Conservation (phyloP, 2,113 vertebrate species). For the Gambusia affinis region DNA sequence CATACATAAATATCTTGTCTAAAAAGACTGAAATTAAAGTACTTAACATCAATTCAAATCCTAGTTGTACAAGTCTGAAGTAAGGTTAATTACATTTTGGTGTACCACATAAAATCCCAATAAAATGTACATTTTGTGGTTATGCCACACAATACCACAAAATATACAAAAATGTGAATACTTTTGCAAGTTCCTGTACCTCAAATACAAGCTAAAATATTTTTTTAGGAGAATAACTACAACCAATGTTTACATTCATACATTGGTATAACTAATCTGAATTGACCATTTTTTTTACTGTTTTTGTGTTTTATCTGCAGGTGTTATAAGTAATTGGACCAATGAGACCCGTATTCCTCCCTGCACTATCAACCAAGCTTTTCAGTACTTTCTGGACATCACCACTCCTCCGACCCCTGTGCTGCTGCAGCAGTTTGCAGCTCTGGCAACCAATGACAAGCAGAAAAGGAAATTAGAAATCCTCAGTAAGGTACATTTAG, state of each 20-base stretch:
- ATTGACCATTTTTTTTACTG: neutral
- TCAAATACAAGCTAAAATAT: neutral
- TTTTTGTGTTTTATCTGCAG: slow-evolving; percentile 68
- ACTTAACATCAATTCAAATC: neutral
- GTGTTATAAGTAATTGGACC: slow-evolving; percentile 97
- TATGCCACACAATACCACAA: no score
- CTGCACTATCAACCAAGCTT: slow-evolving; percentile 95
- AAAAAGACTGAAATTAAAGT: neutral
- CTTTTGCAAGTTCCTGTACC: no score
- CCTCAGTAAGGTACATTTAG: slow-evolving; percentile 90
- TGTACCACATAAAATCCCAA: neutral
- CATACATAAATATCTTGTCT: no score
- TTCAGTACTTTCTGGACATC: slow-evolving; percentile 97
- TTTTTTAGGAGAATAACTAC: neutral
- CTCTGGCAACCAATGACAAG: slow-evolving; percentile 89
- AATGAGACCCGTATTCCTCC: slow-evolving; percentile 90
- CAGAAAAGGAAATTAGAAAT: slow-evolving; percentile 91
- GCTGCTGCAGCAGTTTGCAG: slow-evolving; percentile 93
- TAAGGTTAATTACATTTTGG: neutral
- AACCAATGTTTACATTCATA: neutral
- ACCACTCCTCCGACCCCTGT: slow-evolving; percentile 92
- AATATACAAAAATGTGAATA: neutral
- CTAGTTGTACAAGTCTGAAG: neutral
- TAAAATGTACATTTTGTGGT: neutral
- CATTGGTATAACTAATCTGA: neutral